A percentile compares a stretch with the other conserved stretches of the same genome.
Conservation (phyloP, 1,140 invertebrate species). For the Streblospio benedicti region DNA sequence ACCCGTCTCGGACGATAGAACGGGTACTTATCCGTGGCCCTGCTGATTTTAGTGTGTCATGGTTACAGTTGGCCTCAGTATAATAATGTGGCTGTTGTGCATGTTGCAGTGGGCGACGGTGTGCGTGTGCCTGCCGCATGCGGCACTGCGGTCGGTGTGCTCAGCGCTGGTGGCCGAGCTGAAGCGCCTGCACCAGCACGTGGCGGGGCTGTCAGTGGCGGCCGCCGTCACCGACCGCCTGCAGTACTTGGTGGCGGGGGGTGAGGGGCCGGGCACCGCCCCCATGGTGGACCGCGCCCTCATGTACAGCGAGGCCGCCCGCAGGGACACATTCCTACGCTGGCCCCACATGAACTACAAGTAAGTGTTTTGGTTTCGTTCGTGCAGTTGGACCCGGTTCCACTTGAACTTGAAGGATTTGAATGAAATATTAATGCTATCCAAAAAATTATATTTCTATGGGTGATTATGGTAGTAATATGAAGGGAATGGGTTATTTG, state of each 20-base stretch:
- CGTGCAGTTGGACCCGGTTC: not conserved
- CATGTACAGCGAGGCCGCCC: conserved; percentile 84
- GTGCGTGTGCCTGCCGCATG: conserved; percentile 68
- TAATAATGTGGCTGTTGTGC: too few relatives aligned
- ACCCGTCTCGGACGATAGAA: too few relatives aligned
- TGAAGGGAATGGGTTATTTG: too few relatives aligned
- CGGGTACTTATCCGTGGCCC: too few relatives aligned
- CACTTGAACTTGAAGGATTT: not conserved
- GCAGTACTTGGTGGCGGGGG: conserved; percentile 57
- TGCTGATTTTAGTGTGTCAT: too few relatives aligned
- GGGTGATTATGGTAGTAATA: too few relatives aligned
- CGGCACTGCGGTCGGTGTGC: conserved; percentile 66
- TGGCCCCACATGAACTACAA: conserved; percentile 97
- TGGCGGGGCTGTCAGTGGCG: conserved; percentile 75
- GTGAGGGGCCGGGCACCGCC: conserved; percentile 27
- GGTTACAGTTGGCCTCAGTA: too few relatives aligned
- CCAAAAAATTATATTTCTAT: not conserved
- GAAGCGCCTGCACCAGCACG: conserved; percentile 68
- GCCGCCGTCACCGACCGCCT: conserved; percentile 78
- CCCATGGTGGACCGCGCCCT: conserved; percentile 35
- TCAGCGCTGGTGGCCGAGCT: conserved; percentile 69
- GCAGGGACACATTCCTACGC: conserved; percentile 77
- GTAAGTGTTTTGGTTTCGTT: conserved; percentile 56
- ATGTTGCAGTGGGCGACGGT: conserved; percentile 88
- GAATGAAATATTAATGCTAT: not conserved